Conservation (phyloP, 1,140 invertebrate species). For the Cydia splendana region DNA sequence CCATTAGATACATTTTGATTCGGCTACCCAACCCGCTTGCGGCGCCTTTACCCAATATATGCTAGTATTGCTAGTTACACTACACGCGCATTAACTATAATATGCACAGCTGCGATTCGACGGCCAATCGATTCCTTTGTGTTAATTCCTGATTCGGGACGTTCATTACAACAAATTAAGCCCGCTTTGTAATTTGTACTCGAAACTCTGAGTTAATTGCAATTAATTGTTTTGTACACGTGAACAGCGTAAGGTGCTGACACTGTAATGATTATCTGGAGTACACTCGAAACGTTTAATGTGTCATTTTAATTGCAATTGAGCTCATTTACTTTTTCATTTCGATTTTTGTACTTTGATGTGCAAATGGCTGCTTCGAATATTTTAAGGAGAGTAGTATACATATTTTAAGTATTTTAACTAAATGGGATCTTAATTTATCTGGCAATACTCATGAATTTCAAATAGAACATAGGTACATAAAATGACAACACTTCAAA, state of each 20-base stretch:
- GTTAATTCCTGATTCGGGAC: conserved; percentile 62
- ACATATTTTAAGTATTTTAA: neutral
- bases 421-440: too few relatives aligned
- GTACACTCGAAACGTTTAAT: neutral
- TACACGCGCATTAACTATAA: neutral
- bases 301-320: conserved; percentile 4
- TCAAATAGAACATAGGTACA: too few relatives aligned
- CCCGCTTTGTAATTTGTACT: conserved; percentile 56
- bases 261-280: neutral
- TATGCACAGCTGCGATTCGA: neutral
- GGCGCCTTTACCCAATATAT: neutral
- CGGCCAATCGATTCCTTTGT: conserved; percentile 30
- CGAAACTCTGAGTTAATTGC: conserved; percentile 9
- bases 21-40: neutral
- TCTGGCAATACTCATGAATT: too few relatives aligned
- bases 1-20: too few relatives aligned
- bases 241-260: conserved; percentile 1
- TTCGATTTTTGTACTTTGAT: neutral
- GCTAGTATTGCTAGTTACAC: neutral
- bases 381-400: too few relatives aligned
- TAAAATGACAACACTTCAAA: too few relatives aligned
- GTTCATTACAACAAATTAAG: conserved; percentile 66
- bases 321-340: neutral
- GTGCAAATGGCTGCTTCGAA: neutral
- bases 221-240: conserved; percentile 24